A percentile compares a stretch with the other conserved stretches of the same genome.
Conservation (phyloP, 2,113 vertebrate genomes). For the Phoenicopterus ruber region DNA sequence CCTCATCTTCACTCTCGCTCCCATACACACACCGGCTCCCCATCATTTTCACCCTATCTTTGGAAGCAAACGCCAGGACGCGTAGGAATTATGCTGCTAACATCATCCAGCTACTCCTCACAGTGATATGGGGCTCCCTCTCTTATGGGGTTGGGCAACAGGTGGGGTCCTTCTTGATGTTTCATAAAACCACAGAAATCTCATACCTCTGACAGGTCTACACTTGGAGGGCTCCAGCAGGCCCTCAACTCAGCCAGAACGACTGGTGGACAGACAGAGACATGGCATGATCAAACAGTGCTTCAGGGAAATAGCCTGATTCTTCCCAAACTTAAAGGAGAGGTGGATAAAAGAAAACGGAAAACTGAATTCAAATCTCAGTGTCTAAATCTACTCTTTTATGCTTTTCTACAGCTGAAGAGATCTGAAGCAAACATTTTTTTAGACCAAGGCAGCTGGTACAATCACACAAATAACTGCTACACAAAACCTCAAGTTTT, state of each 20-base stretch:
- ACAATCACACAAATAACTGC: background rate
- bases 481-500: background rate
- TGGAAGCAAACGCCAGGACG: background rate
- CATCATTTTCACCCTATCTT: background rate
- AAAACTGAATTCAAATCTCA: background rate
- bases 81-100: fast-evolving
- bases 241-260: background rate
- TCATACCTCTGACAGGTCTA: background rate
- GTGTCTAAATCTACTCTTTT: background rate
- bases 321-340: background rate
- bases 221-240: background rate
- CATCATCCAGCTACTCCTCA: background rate
- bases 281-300: fast-evolving
- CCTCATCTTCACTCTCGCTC: fast-evolving
- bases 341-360: background rate
- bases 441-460: background rate
- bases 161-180: background rate
- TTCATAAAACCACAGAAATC: background rate
- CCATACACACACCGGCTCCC: background rate
- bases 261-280: background rate
- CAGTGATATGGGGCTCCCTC: background rate
- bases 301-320: background rate
- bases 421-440: background rate
- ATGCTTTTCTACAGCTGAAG: background rate
- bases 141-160: fast-evolving